Conservation (phyloP, 2,888 invertebrate genomes). For the Seira musarum region DNA sequence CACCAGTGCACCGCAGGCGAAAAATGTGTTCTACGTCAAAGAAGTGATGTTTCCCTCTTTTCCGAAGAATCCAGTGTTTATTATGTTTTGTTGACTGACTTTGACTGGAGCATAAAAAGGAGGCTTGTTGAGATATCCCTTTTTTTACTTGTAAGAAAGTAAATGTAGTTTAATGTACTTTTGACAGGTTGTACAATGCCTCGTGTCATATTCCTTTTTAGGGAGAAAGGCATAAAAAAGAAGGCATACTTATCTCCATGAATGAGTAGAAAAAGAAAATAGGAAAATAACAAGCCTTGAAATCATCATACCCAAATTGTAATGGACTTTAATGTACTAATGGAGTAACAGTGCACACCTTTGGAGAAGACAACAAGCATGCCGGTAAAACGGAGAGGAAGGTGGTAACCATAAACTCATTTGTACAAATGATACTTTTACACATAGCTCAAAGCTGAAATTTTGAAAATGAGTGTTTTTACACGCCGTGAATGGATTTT, state of each 20-base stretch:
- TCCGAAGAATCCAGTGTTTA: not conserved
- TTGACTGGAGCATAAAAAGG: conserved; percentile 4
- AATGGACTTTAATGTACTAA: conserved; percentile 3
- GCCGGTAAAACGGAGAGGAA: not conserved
- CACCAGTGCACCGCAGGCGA: conserved; percentile 44
- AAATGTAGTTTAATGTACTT: conserved; percentile 54
- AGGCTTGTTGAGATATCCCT: conserved; percentile 22
- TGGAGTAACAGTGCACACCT: not conserved
- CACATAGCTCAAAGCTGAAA: conserved; percentile 2
- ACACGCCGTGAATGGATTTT: not conserved
- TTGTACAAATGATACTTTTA: not conserved
- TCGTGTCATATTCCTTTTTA: conserved; percentile 19
- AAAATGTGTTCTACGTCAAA: conserved; percentile 18
- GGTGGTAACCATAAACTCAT: not conserved
- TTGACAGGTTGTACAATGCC: conserved; percentile 48
- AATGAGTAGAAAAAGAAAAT: not conserved
- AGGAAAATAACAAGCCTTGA: not conserved
- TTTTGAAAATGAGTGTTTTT: not conserved
- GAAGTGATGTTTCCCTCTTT: conserved; percentile 1
- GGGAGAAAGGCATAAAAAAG: not conserved
- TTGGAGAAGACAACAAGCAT: not conserved
- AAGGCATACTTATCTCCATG: not conserved
- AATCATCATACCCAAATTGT: not conserved
- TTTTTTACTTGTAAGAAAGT: conserved; percentile 37
- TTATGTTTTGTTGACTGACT: conserved; percentile 32